Evolutionary conservation across 2,888 invertebrate species (phyloP).

Genomic region (Deroplatys truncata): DNA sequence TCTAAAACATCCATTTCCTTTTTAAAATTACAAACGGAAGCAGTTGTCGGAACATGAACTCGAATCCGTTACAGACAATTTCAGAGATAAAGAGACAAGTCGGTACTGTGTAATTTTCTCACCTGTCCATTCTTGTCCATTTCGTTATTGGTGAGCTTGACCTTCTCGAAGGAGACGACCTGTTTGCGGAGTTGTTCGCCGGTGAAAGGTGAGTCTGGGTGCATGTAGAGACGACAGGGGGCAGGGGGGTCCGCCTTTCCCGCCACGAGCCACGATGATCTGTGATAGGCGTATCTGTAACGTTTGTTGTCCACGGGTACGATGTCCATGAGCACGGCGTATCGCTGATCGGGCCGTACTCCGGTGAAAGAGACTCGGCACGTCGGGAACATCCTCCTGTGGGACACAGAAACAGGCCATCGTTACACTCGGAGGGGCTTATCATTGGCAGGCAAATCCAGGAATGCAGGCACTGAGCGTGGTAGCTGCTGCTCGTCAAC

Average conservation of each 20-base stretch:
- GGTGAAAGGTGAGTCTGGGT: slow-evolving; percentile 94
- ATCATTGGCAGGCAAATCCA: no score
- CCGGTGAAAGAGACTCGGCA: slow-evolving; percentile 90
- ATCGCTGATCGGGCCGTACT: slow-evolving; percentile 75
- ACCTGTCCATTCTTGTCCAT: slow-evolving; percentile 95
- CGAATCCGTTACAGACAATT: neutral
- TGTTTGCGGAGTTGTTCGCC: slow-evolving; percentile 94
- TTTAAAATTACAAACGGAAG: neutral
- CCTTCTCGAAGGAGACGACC: slow-evolving; percentile 96
- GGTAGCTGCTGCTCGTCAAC: no score
- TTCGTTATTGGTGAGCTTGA: slow-evolving; percentile 97
- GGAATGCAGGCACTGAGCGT: no score
- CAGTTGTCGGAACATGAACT: neutral
- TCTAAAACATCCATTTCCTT: neutral
- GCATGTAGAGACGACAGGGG: slow-evolving; percentile 87
- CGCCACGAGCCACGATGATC: slow-evolving; percentile 96
- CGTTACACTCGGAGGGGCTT: no score
- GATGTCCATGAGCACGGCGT: slow-evolving; percentile 92
- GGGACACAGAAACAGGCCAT: slow-evolving; percentile 36
- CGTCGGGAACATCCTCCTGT: slow-evolving; percentile 97
- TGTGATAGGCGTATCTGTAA: slow-evolving; percentile 96
- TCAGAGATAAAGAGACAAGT: neutral
- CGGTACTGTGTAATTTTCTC: slow-evolving; percentile 41
- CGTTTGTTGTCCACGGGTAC: slow-evolving; percentile 95
- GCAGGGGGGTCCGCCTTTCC: slow-evolving; percentile 98